These are phyloP conservation scores for Pedionomus torquatus DNA, from an alignment of 2,113 vertebrate species.

Conservation along the genomic window DNA sequence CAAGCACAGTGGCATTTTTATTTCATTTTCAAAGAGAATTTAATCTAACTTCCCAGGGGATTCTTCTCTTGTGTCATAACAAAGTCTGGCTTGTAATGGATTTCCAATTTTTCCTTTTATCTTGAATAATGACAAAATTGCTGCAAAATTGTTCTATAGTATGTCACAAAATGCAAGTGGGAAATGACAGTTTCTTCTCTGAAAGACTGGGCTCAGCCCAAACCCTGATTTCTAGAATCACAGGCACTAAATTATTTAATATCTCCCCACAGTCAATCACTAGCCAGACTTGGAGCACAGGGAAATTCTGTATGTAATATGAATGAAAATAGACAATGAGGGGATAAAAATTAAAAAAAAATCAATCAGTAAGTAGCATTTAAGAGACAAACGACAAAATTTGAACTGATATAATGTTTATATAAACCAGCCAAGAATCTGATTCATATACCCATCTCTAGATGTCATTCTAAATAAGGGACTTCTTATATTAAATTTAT, in stretches of 20 bases:
- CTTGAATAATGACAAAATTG: constrained; percentile 74
- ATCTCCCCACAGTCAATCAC: background rate
- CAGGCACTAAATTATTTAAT: background rate
- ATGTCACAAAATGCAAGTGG: constrained; percentile 13
- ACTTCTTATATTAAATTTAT: constrained; percentile 44
- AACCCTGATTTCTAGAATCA: background rate
- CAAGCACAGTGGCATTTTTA: constrained; percentile 65
- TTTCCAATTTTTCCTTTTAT: constrained; percentile 69
- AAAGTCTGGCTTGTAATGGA: constrained; percentile 70
- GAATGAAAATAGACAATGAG: background rate
- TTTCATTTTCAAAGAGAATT: constrained; percentile 71
- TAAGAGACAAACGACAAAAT: background rate
- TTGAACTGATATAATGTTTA: background rate
- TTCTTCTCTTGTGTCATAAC: constrained; percentile 73
- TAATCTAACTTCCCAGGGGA: constrained; percentile 70
- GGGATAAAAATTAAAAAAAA: background rate
- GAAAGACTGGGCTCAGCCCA: constrained; percentile 13
- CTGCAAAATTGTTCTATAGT: constrained; percentile 56
- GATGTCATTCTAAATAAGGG: background rate
- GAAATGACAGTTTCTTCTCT: constrained; percentile 19
- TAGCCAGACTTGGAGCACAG: background rate
- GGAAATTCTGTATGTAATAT: background rate
- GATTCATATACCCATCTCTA: background rate
- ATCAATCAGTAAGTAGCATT: background rate
- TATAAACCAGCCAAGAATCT: background rate